A percentile compares a stretch with the other conserved stretches of the same genome.
Evolutionary conservation across 2,888 invertebrate genomes (phyloP).

Genomic region (Lingula anatina): DNA sequence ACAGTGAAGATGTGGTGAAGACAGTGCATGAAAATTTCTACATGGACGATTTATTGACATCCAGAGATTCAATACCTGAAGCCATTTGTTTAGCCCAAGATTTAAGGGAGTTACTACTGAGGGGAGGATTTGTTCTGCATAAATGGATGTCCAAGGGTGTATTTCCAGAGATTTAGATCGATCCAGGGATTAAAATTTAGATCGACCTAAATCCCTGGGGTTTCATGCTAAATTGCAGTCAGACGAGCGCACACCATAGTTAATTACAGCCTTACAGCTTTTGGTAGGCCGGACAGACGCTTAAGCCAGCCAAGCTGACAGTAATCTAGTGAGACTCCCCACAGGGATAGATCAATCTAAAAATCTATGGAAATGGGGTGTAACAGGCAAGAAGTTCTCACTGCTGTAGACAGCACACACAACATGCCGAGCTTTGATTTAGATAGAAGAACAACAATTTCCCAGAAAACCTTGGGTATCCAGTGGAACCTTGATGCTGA

Average conservation of each 20-base stretch:
- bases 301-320: too few species aligned
- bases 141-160: neutral
- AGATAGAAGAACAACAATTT: neutral
- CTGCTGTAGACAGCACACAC: neutral
- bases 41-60: conserved; percentile 1
- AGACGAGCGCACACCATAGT: too few species aligned
- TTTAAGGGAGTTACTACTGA: neutral
- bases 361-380: too few species aligned
- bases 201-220: too few species aligned
- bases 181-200: too few species aligned
- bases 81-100: neutral
- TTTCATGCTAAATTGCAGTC: too few species aligned
- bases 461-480: neutral
- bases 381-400: neutral
- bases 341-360: too few species aligned
- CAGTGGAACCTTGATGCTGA: neutral
- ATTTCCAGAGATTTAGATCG: too few species aligned
- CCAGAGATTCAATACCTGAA: neutral
- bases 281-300: too few species aligned
- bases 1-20: neutral
- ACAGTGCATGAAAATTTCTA: neutral
- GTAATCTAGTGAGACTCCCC: too few species aligned
- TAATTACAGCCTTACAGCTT: too few species aligned
- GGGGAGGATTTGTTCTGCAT: neutral
- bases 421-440: neutral